Percentiles rank a stretch among this genome's conserved stretches.
Evolutionary conservation across 2,113 vertebrate species (phyloP).

Genomic region (Coptodon rendalli): DNA sequence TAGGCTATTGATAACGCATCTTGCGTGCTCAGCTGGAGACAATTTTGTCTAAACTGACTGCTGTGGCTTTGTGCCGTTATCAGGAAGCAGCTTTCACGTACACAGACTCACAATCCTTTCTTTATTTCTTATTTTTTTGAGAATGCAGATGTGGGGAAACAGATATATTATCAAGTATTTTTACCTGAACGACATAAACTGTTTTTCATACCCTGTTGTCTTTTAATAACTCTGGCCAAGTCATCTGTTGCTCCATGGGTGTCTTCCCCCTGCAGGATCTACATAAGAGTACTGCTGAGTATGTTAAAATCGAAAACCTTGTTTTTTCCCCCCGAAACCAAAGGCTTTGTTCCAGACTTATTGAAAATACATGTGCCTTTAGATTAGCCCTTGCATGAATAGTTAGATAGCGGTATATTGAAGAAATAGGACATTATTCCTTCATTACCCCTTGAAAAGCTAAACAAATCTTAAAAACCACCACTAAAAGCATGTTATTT

Average conservation of each 20-base stretch:
- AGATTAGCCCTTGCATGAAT: not conserved
- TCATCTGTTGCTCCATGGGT: not conserved
- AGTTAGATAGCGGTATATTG: not conserved
- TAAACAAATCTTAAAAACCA: not conserved
- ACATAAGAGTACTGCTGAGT: not conserved
- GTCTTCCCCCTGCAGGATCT: not conserved
- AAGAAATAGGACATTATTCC: not conserved
- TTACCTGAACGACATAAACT: not conserved
- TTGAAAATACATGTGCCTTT: not conserved
- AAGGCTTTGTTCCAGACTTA: not conserved
- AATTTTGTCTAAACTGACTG: not conserved
- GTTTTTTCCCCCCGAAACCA: not conserved
- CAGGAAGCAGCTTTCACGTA: not conserved
- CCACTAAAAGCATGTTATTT: not conserved
- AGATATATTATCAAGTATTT: not conserved
- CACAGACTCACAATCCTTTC: not conserved
- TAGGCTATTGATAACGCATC: not conserved
- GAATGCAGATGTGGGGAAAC: not conserved
- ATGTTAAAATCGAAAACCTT: not conserved
- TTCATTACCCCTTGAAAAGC: not conserved
- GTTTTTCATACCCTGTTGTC: not conserved
- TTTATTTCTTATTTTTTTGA: not conserved
- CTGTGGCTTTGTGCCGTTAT: not conserved
- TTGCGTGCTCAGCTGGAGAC: not conserved
- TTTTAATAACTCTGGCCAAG: not conserved